Evolutionary conservation across 2,797 vertebrate species (phyloP).

Genomic region (Rhabdomys pumilio): DNA sequence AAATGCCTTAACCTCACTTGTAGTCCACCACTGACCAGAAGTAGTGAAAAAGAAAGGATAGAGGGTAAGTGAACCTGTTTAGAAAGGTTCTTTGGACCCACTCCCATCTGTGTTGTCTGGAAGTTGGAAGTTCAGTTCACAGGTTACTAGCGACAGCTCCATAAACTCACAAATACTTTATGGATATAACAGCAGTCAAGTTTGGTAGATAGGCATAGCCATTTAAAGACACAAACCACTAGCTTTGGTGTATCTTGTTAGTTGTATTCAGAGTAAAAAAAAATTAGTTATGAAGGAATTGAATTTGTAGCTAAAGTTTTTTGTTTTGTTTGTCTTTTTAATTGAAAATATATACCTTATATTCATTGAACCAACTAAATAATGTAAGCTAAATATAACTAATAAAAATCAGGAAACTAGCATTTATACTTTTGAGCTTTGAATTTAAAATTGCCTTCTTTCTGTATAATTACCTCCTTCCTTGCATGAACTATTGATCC

Average conservation of each 20-base stretch:
- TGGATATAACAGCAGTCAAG: not conserved
- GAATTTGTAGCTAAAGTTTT: too few species aligned
- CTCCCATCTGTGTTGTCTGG: not conserved
- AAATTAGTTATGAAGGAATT: too few species aligned
- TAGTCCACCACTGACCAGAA: not conserved
- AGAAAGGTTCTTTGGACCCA: not conserved
- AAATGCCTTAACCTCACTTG: not conserved
- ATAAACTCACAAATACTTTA: not conserved
- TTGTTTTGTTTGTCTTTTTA: not conserved
- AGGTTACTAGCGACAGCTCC: not conserved
- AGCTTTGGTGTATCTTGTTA: too few species aligned
- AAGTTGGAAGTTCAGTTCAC: not conserved
- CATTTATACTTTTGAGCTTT: constrained; percentile 20
- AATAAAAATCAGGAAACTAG: not conserved
- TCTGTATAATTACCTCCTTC: not conserved
- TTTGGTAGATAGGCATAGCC: not conserved
- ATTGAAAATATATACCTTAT: not conserved
- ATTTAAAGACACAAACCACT: too few species aligned
- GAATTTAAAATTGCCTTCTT: not conserved
- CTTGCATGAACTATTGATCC: not conserved
- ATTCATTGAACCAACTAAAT: not conserved
- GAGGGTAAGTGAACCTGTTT: not conserved
- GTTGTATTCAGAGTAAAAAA: too few species aligned
- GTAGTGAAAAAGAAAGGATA: not conserved
- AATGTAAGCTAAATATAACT: constrained; percentile 1